These are phyloP conservation scores for Tenthredo scrophulariae DNA, from an alignment of 2,888 invertebrate genomes.

Conservation along the genomic window DNA sequence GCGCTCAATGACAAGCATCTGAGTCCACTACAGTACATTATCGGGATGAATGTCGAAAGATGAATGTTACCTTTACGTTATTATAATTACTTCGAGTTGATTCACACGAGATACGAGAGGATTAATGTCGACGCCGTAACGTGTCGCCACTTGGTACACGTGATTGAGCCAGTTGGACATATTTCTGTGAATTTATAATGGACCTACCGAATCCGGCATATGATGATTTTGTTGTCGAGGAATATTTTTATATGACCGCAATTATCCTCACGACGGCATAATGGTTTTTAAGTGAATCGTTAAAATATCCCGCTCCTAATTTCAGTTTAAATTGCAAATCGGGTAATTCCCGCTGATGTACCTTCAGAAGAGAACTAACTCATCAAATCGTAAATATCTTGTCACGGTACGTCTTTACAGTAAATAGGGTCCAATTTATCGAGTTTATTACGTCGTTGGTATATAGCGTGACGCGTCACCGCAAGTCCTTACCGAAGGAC, in stretches of 20 bases:
- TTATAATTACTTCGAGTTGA: not conserved
- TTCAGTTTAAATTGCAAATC: slow-evolving; percentile 2
- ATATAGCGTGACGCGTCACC: slow-evolving; percentile 1
- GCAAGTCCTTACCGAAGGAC: not conserved
- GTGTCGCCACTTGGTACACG: not conserved
- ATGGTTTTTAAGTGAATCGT: slow-evolving; percentile 26
- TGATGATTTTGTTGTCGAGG: not conserved
- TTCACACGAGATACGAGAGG: not conserved
- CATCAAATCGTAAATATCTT: slow-evolving; percentile 11
- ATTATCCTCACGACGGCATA: not conserved
- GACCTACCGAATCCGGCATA: not conserved
- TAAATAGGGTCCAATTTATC: slow-evolving; percentile 13
- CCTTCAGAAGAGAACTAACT: not conserved
- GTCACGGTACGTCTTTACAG: slow-evolving; percentile 11
- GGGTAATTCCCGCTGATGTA: not conserved
- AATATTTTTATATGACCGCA: not conserved
- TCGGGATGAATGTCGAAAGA: not conserved
- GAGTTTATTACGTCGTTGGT: slow-evolving; percentile 7
- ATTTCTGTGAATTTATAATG: not conserved
- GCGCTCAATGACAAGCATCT: slow-evolving; percentile 7
- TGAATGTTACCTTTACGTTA: not conserved
- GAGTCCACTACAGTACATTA: slow-evolving; percentile 8
- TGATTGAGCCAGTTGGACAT: not conserved
- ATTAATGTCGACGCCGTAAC: not conserved
- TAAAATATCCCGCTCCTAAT: slow-evolving; percentile 11